Percentiles rank a stretch among this genome's conserved stretches.
Evolutionary conservation across 2,113 vertebrate genomes (phyloP).

Genomic region (Forbesichthys agassizii): DNA sequence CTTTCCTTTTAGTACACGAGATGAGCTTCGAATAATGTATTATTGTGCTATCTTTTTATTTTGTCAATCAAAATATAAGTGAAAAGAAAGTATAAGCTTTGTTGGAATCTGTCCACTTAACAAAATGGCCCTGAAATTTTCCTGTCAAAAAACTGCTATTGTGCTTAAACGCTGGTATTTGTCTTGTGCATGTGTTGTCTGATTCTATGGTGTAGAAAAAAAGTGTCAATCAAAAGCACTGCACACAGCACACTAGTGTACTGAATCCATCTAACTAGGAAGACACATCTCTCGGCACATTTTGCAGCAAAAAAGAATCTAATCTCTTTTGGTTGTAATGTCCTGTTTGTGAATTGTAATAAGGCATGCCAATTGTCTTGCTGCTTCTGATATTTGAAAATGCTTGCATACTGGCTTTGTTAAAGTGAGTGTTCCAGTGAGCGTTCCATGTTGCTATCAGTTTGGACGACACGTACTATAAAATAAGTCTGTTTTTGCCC

Average conservation of each 20-base stretch:
- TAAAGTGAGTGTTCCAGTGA: background rate
- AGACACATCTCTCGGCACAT: conserved; percentile 1
- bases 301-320: background rate
- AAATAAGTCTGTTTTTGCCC: conserved; percentile 53
- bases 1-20: background rate
- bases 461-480: background rate
- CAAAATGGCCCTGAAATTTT: conserved; percentile 48
- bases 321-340: conserved; percentile 50
- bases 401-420: background rate
- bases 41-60: background rate
- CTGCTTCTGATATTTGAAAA: too few relatives aligned
- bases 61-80: conserved; percentile 22
- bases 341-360: conserved; percentile 8
- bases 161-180: conserved; percentile 33
- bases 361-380: conserved; percentile 32
- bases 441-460: background rate
- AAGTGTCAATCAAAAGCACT: conserved; percentile 19
- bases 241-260: conserved; percentile 45
- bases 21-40: background rate
- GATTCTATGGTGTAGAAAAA: conserved; percentile 16
- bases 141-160: conserved; percentile 46
- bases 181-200: conserved; percentile 56
- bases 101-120: conserved; percentile 76
- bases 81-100: conserved; percentile 63
- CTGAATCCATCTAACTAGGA: conserved; percentile 25